Evolutionary conservation across 1,140 invertebrate genomes (phyloP).

Genomic region (Babylonia areolata): DNA sequence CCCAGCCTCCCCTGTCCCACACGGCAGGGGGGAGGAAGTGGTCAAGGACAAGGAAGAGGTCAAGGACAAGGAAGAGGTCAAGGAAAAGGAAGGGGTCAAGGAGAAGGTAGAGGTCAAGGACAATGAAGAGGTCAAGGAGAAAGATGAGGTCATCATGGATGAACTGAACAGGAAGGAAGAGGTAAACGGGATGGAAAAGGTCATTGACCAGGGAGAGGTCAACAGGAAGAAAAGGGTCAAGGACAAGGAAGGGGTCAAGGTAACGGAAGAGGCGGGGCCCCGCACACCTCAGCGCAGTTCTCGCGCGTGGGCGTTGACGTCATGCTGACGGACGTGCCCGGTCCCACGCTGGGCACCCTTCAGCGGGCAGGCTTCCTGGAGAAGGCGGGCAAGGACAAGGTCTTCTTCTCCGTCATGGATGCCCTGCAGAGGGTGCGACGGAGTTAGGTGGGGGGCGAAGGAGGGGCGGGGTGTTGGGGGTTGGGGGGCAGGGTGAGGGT

Average conservation of each 20-base stretch:
- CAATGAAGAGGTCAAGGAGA: slow-evolving; percentile 47
- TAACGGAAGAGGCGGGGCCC: too few species aligned
- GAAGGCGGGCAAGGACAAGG: not conserved
- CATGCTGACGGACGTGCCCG: slow-evolving; percentile 44
- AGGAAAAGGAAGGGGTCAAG: not conserved
- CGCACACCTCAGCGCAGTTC: too few species aligned
- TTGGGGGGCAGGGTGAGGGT: too few species aligned
- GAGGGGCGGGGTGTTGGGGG: too few species aligned
- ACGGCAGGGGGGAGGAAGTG: not conserved
- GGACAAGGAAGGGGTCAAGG: not conserved
- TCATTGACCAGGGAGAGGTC: not conserved
- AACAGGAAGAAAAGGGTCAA: not conserved
- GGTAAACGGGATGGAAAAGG: too few species aligned
- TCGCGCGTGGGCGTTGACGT: slow-evolving; percentile 43
- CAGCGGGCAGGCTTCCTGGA: slow-evolving; percentile 49
- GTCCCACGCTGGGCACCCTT: slow-evolving; percentile 40
- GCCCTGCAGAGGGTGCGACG: slow-evolving; percentile 11
- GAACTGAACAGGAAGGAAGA: too few species aligned
- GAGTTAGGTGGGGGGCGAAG: too few species aligned
- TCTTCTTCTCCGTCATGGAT: slow-evolving; percentile 23
- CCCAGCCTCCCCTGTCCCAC: not conserved
- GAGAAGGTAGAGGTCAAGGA: not conserved
- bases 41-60: too few species aligned
- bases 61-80: too few species aligned
- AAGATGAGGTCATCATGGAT: too few species aligned